Base-by-base conservation (phyloP, 2,888 invertebrate species). In the Nasonovia ribisnigri region DNA sequence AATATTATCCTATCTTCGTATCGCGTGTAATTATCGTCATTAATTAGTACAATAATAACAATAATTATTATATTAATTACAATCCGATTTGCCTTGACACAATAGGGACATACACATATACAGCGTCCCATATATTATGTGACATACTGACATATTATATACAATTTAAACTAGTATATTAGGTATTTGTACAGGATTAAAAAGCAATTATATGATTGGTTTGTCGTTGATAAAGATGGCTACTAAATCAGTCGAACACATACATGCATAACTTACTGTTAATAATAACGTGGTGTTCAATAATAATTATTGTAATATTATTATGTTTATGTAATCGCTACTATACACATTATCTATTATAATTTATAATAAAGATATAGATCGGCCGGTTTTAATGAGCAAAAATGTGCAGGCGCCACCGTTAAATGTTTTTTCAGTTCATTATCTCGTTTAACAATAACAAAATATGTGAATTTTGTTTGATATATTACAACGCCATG, bases 31-130 rank as follows among this genome's bases (percentile, higher is more conserved):
- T 43, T 26, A 29, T 54, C 36, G 5, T 1, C 46, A n/a, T 36
- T 86, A 86, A 57, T 91, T 91, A 42, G 51, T 88, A 36, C 48
- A 46, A 36, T n/a, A 54, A 26, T 43, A 57, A 84, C 36, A 51
- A 91, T 26, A 84, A 11, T 29, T 46, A 57, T 36, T 0, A 67
- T 48, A 48, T 51, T 67, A 88, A 88, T 88, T 51, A 87, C 42
- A 10, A 86, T 48, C 87, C 36, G 48, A 92, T 92, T 51, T 36
- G 42, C 92, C 88, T 77, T 92, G 67, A 77, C 92, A 77, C 88
- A 16, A 4, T 48, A 46, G 77, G 5, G 6, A 13, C 43, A 29
- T 46, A 43, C 20, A 88, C 54, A 51, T 84, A 84, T 60, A 67
- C 86, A 67, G 29, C 24, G 29, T 51, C 67, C 36, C 36, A 60